phyloP scores from a whole-genome alignment of 1,140 invertebrate genomes.

The Drosophila aff. region DNA sequence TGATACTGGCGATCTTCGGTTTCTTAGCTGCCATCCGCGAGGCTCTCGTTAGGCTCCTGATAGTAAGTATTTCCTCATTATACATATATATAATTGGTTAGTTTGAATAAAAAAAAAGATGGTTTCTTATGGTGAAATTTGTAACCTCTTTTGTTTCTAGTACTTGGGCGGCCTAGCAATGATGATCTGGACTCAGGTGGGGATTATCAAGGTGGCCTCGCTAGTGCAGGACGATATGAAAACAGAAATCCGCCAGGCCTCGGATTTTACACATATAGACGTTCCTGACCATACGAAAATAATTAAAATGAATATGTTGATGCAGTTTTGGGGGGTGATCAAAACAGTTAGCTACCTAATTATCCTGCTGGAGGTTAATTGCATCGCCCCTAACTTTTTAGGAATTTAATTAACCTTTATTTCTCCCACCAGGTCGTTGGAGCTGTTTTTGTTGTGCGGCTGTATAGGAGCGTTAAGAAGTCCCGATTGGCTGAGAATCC shows the following conservation, averaged over 20 bases:
- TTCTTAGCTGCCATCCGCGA: not conserved
- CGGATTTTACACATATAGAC: not conserved
- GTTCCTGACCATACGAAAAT: not conserved
- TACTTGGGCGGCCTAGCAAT: not conserved
- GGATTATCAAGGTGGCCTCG: no score
- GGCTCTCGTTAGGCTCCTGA: not conserved
- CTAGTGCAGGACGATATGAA: not conserved
- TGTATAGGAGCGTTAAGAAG: not conserved
- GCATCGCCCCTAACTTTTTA: no score
- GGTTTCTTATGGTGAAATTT: not conserved
- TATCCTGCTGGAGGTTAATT: not conserved
- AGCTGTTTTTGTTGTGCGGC: not conserved
- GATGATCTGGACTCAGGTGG: not conserved
- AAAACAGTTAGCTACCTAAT: not conserved
- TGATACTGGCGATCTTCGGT: not conserved
- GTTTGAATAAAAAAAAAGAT: not conserved
- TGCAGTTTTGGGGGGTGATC: not conserved
- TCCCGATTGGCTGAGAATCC: not conserved
- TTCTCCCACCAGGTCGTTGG: not conserved
- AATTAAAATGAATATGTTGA: no score
- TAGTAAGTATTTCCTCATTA: not conserved
- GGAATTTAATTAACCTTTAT: not conserved
- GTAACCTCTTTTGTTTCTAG: not conserved
- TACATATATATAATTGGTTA: not conserved
- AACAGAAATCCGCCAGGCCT: not conserved